Percentiles rank a stretch among this genome's conserved stretches.
These are phyloP conservation scores for Drosophila sp. DNA, from an alignment of 1,140 invertebrate genomes.

Conservation along the genomic window DNA sequence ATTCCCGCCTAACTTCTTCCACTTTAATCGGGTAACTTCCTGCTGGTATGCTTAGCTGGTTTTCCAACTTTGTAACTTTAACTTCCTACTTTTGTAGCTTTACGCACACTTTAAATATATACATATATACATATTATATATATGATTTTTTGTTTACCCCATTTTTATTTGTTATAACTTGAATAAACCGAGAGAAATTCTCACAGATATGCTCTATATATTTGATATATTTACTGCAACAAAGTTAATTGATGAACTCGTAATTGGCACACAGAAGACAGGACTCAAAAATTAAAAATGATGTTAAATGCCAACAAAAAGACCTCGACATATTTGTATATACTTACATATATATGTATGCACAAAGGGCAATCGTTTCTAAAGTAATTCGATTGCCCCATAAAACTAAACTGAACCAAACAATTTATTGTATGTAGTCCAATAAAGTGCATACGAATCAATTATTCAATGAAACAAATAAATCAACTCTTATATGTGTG, in stretches of 20 bases:
- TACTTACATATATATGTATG: neutral
- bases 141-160: conserved; percentile 47
- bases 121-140: conserved; percentile 27
- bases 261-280: conserved; percentile 13
- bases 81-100: conserved; percentile 54
- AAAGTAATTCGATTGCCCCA: neutral
- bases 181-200: conserved; percentile 53
- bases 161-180: conserved; percentile 44
- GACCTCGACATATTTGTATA: neutral
- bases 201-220: conserved; percentile 38
- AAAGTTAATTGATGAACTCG: conserved; percentile 12
- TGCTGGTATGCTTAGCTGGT: conserved; percentile 20
- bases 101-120: conserved; percentile 41
- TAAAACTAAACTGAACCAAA: conserved; percentile 10
- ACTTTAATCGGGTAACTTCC: conserved; percentile 17
- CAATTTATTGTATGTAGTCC: conserved; percentile 35
- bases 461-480: conserved; percentile 55
- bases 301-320: conserved; percentile 20
- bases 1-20: conserved; percentile 23
- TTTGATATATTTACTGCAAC: conserved; percentile 73
- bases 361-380: conserved; percentile 13
- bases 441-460: conserved; percentile 39
- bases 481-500: conserved; percentile 54
- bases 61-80: conserved; percentile 35
- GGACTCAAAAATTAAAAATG: conserved; percentile 8